Evolutionary conservation across 2,888 invertebrate species (phyloP).

Genomic region (Microchrysa polita): DNA sequence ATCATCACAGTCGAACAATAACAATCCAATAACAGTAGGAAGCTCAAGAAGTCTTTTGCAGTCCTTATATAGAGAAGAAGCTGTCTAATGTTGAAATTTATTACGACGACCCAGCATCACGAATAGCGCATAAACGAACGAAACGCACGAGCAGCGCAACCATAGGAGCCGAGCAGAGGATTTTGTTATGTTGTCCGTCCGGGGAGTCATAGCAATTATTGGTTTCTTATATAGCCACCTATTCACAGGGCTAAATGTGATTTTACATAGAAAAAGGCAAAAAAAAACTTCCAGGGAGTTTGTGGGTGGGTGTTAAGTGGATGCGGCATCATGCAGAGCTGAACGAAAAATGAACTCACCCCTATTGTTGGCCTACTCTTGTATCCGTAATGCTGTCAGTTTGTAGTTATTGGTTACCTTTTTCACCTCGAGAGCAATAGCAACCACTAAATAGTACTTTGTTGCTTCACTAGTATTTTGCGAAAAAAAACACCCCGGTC

Average conservation of each 20-base stretch:
- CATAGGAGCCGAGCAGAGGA: neutral
- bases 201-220: slow-evolving; percentile 42
- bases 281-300: neutral
- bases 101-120: neutral
- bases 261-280: neutral
- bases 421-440: neutral
- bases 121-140: neutral
- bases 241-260: neutral
- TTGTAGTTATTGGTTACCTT: too few relatives aligned
- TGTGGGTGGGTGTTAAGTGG: neutral
- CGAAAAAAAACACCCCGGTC: too few relatives aligned
- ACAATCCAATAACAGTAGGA: slow-evolving; percentile 22
- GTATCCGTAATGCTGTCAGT: too few relatives aligned
- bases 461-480: neutral
- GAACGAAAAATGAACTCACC: neutral
- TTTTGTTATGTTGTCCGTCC: slow-evolving; percentile 23
- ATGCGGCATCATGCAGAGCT: neutral
- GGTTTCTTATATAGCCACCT: slow-evolving; percentile 25
- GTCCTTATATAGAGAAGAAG: slow-evolving; percentile 3
- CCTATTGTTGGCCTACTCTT: neutral
- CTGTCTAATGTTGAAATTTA: slow-evolving; percentile 17
- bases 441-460: neutral
- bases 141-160: neutral
- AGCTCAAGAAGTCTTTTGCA: neutral
- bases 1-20: slow-evolving; percentile 6